Percentiles rank a stretch among this genome's conserved stretches.
Conservation (phyloP, 2,888 invertebrate species). For the Ramazzottius varieornatus region DNA sequence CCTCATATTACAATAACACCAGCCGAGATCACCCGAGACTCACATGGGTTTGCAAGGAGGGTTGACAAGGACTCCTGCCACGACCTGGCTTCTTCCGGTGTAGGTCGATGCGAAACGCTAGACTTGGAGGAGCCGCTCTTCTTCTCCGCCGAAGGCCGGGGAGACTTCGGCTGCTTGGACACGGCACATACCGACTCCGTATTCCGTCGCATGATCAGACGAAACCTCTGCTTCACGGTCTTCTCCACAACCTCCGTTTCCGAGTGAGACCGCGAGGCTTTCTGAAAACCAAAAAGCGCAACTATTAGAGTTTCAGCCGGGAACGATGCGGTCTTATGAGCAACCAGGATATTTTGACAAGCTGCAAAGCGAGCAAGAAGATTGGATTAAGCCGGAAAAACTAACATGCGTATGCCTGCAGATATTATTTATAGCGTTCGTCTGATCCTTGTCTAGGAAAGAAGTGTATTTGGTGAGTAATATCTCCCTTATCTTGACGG, state of each 20-base stretch:
- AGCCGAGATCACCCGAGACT: no score
- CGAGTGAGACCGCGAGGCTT: background rate
- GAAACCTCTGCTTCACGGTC: background rate
- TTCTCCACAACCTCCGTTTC: conserved; percentile 1
- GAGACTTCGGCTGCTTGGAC: background rate
- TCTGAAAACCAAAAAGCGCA: background rate
- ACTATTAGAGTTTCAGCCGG: no score
- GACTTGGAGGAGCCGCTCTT: background rate
- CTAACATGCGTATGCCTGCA: no score
- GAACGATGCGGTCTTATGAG: no score
- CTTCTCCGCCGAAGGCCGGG: background rate
- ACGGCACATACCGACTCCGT: background rate
- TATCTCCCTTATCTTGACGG: no score
- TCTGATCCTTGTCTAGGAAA: no score
- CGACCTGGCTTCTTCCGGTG: background rate
- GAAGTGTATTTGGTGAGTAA: no score
- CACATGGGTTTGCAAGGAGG: background rate
- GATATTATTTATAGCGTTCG: no score
- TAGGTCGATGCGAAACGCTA: background rate
- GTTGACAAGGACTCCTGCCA: background rate
- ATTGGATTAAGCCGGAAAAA: no score
- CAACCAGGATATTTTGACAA: no score
- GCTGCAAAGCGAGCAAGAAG: no score
- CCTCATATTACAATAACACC: no score
- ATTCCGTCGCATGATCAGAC: background rate